These are phyloP conservation scores for Protophormia terraenovae DNA, from an alignment of 2,888 invertebrate species.

Conservation along the genomic window DNA sequence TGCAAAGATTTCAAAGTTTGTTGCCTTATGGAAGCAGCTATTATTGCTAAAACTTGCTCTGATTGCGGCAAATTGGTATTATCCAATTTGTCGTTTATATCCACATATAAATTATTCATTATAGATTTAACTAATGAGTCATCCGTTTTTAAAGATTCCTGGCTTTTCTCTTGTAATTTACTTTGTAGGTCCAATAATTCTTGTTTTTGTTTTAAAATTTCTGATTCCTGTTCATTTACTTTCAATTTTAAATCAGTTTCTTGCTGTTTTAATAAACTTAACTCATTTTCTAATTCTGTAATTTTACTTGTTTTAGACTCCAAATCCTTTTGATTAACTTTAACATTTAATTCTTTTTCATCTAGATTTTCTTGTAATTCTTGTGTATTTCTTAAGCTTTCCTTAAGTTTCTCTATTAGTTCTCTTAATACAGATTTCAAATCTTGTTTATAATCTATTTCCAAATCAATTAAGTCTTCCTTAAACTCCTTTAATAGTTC, in stretches of 20 bases:
- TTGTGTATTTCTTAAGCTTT: not conserved
- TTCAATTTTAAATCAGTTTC: slow-evolving; percentile 12
- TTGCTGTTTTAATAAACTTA: not conserved
- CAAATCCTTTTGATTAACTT: slow-evolving; percentile 25
- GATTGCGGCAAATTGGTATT: slow-evolving; percentile 62
- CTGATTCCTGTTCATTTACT: slow-evolving; percentile 5
- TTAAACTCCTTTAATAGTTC: slow-evolving; percentile 32
- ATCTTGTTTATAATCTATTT: slow-evolving; percentile 42
- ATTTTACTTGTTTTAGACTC: not conserved
- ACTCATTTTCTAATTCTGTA: not conserved
- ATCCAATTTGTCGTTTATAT: slow-evolving; percentile 68
- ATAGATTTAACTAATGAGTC: slow-evolving; percentile 70
- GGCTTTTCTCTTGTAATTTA: slow-evolving; percentile 3
- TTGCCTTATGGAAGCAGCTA: slow-evolving; percentile 72
- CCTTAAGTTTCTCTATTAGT: slow-evolving; percentile 28
- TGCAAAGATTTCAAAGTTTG: slow-evolving; percentile 73
- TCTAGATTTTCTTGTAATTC: not conserved
- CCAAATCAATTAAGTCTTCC: slow-evolving; percentile 48
- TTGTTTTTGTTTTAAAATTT: slow-evolving; percentile 30
- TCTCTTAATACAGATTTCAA: slow-evolving; percentile 28
- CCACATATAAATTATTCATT: slow-evolving; percentile 75
- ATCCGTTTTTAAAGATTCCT: not conserved
- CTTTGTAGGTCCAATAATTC: slow-evolving; percentile 28
- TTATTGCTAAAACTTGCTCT: slow-evolving; percentile 71
- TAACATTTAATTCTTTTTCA: slow-evolving; percentile 22